These are phyloP conservation scores for Nannospalax galili DNA, from an alignment of 2,113 vertebrate species.

Conservation along the genomic window DNA sequence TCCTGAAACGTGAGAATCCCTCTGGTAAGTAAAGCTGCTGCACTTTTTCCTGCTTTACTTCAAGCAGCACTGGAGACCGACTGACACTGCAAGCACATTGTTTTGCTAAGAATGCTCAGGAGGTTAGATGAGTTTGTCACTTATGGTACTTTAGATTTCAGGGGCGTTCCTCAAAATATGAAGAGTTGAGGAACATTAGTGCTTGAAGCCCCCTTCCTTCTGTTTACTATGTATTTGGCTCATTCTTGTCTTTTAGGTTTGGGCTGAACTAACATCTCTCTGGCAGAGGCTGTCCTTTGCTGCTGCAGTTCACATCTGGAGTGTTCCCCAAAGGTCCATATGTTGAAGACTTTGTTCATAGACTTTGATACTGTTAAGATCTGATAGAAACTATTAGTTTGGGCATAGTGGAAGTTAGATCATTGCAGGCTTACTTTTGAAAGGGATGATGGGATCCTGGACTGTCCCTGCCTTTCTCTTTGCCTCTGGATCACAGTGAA, in stretches of 20 bases:
- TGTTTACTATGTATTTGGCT: background rate
- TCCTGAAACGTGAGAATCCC: background rate
- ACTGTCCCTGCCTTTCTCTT: background rate
- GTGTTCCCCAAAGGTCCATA: too few relatives aligned
- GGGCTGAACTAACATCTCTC: background rate
- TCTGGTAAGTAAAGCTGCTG: background rate
- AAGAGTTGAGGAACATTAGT: background rate
- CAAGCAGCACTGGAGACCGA: background rate
- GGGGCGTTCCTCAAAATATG: background rate
- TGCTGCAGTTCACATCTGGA: background rate
- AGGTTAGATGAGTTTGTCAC: background rate
- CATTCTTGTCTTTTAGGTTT: background rate
- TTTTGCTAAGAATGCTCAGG: too few relatives aligned
- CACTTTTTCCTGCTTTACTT: background rate
- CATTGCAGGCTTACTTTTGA: background rate
- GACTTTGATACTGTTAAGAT: background rate
- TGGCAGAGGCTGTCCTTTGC: background rate
- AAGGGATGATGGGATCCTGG: too few relatives aligned
- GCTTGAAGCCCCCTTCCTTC: background rate
- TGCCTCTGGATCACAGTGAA: background rate
- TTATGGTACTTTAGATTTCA: background rate
- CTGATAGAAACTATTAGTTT: background rate
- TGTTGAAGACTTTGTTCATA: background rate
- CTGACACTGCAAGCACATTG: background rate
- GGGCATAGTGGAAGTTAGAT: background rate